Conservation (phyloP, 2,888 invertebrate genomes). For the Drosophila mettleri region DNA sequence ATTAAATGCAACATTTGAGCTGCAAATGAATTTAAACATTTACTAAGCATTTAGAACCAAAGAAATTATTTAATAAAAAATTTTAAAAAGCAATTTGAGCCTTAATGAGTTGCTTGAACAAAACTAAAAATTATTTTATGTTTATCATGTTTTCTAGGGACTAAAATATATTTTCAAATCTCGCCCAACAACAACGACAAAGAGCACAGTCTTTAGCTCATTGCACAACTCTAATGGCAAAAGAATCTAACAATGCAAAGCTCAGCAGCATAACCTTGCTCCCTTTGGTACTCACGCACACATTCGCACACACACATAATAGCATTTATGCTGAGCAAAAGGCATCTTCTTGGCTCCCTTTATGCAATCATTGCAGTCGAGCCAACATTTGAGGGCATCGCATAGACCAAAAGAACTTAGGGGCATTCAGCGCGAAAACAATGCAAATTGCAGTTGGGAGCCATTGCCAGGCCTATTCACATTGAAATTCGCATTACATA, state of each 20-base stretch:
- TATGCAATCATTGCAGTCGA: slow-evolving; percentile 70
- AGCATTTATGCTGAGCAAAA: slow-evolving; percentile 40
- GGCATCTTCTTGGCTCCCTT: slow-evolving; percentile 53
- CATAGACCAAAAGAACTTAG: slow-evolving; percentile 26
- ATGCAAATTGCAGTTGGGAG: slow-evolving; percentile 65
- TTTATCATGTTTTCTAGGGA: neutral
- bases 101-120: neutral
- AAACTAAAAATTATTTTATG: neutral
- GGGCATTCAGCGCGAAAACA: slow-evolving; percentile 69
- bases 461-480: slow-evolving; percentile 68
- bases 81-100: neutral
- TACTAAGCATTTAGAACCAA: too few species aligned
- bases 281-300: slow-evolving; percentile 46
- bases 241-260: slow-evolving; percentile 52
- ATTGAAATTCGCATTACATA: slow-evolving; percentile 72
- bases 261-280: slow-evolving; percentile 66
- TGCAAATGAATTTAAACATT: too few species aligned
- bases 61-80: too few species aligned
- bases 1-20: too few species aligned
- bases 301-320: slow-evolving; percentile 41
- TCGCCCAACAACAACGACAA: slow-evolving; percentile 19
- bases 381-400: slow-evolving; percentile 39
- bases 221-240: slow-evolving; percentile 49
- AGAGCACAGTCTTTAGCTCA: slow-evolving; percentile 18
- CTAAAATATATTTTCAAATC: neutral